These are phyloP conservation scores for Serripes groenlandicus DNA, from an alignment of 2,888 invertebrate genomes.

Conservation along the genomic window DNA sequence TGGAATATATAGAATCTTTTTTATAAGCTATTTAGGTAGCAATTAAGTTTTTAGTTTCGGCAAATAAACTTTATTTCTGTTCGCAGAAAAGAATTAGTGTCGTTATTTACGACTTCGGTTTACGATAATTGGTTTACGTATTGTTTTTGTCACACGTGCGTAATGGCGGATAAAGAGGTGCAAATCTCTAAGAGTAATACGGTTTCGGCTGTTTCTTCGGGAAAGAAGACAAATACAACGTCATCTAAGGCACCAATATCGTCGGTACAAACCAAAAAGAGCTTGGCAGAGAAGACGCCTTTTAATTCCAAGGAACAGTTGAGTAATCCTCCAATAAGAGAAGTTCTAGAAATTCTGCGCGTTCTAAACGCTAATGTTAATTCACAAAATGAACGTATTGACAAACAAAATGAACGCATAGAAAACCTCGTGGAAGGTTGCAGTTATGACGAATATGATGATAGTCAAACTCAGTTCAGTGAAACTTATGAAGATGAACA, in stretches of 20 bases:
- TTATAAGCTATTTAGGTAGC: constrained; percentile 24
- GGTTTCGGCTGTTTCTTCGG: constrained; percentile 27
- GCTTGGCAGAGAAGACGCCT: background rate
- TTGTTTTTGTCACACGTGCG: background rate
- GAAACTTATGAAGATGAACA: background rate
- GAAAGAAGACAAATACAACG: background rate
- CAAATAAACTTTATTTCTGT: background rate
- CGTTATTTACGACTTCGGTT: constrained; percentile 15
- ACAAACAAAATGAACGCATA: constrained; percentile 2
- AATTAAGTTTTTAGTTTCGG: too few relatives aligned
- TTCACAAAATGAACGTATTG: constrained; percentile 17
- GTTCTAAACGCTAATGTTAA: constrained; percentile 15
- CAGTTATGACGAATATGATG: background rate
- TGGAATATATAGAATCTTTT: constrained; percentile 14
- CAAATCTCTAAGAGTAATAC: constrained; percentile 10
- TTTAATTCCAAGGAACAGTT: too few relatives aligned
- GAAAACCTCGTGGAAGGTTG: background rate
- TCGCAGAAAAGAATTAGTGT: background rate
- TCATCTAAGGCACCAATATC: background rate
- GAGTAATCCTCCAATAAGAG: background rate
- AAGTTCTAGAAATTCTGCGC: constrained; percentile 1
- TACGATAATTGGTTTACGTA: background rate
- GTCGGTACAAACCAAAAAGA: background rate
- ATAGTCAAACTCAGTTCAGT: background rate
- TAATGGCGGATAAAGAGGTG: constrained; percentile 29